Evolutionary conservation across 2,888 invertebrate species (phyloP).

Genomic region (Lobophora halterata): DNA sequence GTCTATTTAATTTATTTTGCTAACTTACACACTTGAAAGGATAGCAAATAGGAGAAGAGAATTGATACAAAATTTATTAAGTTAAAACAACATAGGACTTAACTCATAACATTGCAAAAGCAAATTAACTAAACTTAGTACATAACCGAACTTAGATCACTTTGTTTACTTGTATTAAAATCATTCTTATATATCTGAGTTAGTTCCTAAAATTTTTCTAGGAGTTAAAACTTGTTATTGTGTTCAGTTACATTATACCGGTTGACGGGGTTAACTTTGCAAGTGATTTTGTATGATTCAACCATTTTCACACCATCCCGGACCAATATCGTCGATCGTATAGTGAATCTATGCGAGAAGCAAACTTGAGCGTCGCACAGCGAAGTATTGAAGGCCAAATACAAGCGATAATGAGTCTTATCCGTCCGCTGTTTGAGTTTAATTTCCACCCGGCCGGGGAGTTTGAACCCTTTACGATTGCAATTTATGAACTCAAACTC

Average conservation of each 20-base stretch:
- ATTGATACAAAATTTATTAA: constrained; percentile 9
- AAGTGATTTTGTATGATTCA: constrained; percentile 73
- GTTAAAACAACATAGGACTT: constrained; percentile 25
- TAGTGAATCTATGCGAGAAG: constrained; percentile 67
- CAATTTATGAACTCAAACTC: constrained; percentile 68
- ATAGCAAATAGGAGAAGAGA: too few species aligned
- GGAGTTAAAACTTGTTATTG: constrained; percentile 9
- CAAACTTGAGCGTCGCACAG: constrained; percentile 62
- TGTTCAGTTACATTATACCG: constrained; percentile 29
- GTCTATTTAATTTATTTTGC: too few species aligned
- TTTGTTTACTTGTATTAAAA: constrained; percentile 2
- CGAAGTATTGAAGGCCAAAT: constrained; percentile 68
- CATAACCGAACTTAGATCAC: constrained; percentile 26
- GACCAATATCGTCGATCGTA: constrained; percentile 66
- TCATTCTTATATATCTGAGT: constrained; percentile 3
- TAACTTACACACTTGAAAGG: too few species aligned
- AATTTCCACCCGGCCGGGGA: constrained; percentile 71
- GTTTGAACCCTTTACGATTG: constrained; percentile 54
- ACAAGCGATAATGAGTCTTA: constrained; percentile 70
- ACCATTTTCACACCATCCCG: constrained; percentile 71
- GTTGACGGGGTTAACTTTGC: constrained; percentile 71
- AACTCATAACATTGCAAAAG: constrained; percentile 30
- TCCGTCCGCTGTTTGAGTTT: constrained; percentile 65
- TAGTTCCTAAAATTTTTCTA: background rate
- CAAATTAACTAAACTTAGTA: constrained; percentile 35